Base-by-base conservation (phyloP, 2,797 vertebrate species). In the Micropoecilia bifurca region DNA sequence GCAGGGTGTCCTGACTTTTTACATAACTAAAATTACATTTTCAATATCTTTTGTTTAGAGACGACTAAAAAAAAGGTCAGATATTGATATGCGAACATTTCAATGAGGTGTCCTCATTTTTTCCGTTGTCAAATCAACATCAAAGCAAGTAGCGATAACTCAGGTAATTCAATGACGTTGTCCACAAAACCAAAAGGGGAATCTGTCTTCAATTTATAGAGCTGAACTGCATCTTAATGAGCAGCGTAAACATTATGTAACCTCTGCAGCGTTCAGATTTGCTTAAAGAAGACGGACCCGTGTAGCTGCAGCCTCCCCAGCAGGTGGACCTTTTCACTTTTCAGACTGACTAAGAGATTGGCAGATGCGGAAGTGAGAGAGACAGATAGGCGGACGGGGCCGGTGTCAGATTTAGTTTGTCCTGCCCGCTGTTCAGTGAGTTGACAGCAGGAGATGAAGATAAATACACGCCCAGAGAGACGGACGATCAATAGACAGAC, bases 301-400 rank as follows among this genome's bases (percentile, higher is more conserved):
- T 13, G 75, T 69, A 73, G 47, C 81, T 79, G 83, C 50, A 30
- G 79, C 85, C 57, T 74, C 80, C 80, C 16, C 16, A 69, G 47
- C 80, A 81, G 74, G 30, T 66, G 45, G 73, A 80, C 77, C 43
- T 85, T 89, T 84, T 72, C 53, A 73, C 43, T 85, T 89, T 84
- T 72, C 53, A 73, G 72, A 77, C 18, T 76, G 68, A 75, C 47
- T 18, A 43, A 28, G 47, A 82, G 80, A 81, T 8, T 72, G 83
- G 33, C 59, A 82, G 74, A 69, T 0, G 30, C 10, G 47, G 48
- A 46, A 82, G 47, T 73, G 55, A 43, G 30, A 22, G 72, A 84
- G 77, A 59, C 28, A 72, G 74, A 81, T 46, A 69, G 82, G 55
- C 22, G 22, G 77, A 74, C 3, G 2, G 30, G 41, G 75, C 83